Percentiles rank a stretch among this genome's conserved stretches.
phyloP scores from a whole-genome alignment of 2,797 vertebrate genomes.

The Lates japonicus region DNA sequence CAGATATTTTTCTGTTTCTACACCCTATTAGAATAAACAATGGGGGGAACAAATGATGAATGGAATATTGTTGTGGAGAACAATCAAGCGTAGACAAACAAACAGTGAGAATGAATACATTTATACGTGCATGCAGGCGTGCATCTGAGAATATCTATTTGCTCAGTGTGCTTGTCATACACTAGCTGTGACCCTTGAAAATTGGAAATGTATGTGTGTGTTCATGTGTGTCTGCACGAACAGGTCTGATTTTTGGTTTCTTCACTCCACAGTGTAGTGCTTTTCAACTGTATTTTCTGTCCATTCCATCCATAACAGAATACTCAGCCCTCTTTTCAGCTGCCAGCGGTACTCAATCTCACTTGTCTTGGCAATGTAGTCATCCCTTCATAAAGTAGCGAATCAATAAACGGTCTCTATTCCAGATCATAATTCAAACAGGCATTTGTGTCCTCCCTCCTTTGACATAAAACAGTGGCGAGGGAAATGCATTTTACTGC shows the following conservation, averaged over 20 bases:
- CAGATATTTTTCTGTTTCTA: conserved; percentile 56
- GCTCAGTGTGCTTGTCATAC: conserved; percentile 39
- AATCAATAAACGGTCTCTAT: conserved; percentile 76
- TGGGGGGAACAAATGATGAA: conserved; percentile 65
- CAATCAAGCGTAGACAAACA: conserved; percentile 68
- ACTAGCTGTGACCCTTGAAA: conserved; percentile 41
- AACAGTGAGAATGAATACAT: conserved; percentile 66
- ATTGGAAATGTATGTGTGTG: not conserved
- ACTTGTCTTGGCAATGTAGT: conserved; percentile 61
- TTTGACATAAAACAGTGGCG: conserved; percentile 66
- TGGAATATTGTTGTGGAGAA: no score
- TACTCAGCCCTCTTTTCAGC: conserved; percentile 37
- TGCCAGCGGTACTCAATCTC: conserved; percentile 69
- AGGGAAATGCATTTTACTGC: conserved; percentile 67
- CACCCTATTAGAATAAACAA: conserved; percentile 77
- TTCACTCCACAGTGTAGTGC: conserved; percentile 11
- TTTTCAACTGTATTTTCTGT: conserved; percentile 35
- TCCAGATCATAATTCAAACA: conserved; percentile 74
- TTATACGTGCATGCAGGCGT: conserved; percentile 43
- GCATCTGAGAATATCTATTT: conserved; percentile 44
- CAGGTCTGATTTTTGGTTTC: conserved; percentile 24
- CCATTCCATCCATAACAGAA: conserved; percentile 38
- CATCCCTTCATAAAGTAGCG: conserved; percentile 71
- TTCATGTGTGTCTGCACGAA: not conserved
- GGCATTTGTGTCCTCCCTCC: conserved; percentile 67